Percentiles rank a stretch among this genome's conserved stretches.
Conservation (phyloP, 1,140 invertebrate species). For the Paraescarpia echinospica region DNA sequence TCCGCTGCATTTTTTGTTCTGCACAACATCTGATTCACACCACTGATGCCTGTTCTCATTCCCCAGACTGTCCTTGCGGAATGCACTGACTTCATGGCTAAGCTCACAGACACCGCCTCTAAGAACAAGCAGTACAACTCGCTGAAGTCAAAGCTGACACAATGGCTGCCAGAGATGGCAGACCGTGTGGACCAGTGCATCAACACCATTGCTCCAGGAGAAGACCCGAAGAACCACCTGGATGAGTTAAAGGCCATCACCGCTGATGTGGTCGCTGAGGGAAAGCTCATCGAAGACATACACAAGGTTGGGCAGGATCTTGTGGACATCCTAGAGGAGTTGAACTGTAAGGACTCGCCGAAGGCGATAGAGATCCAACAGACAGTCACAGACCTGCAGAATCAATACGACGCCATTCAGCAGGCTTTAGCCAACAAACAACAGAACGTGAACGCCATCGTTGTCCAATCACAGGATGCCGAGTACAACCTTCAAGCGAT, state of each 20-base stretch:
- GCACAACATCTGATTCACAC: background rate
- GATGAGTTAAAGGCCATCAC: constrained; percentile 23
- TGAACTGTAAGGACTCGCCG: constrained; percentile 60
- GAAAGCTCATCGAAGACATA: constrained; percentile 26
- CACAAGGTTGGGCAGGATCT: constrained; percentile 40
- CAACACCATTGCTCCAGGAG: background rate
- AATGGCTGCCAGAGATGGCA: constrained; percentile 13
- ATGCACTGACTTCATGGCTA: constrained; percentile 20
- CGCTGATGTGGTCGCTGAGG: constrained; percentile 15
- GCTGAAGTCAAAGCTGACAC: background rate
- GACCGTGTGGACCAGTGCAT: background rate
- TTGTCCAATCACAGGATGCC: constrained; percentile 88
- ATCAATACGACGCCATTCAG: constrained; percentile 75
- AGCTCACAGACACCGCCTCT: constrained; percentile 16
- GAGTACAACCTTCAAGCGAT: constrained; percentile 86
- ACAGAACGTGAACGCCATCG: constrained; percentile 78
- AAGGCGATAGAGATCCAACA: constrained; percentile 67
- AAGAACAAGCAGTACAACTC: constrained; percentile 23
- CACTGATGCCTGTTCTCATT: background rate
- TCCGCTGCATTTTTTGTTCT: too few relatives aligned
- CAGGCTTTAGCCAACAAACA: constrained; percentile 78
- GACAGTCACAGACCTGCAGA: constrained; percentile 81
- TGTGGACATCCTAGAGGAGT: constrained; percentile 67
- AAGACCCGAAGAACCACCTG: constrained; percentile 14
- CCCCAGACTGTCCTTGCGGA: constrained; percentile 13